Evolutionary conservation across 2,888 invertebrate genomes (phyloP).

Genomic region (Drosophila mayaguana): DNA sequence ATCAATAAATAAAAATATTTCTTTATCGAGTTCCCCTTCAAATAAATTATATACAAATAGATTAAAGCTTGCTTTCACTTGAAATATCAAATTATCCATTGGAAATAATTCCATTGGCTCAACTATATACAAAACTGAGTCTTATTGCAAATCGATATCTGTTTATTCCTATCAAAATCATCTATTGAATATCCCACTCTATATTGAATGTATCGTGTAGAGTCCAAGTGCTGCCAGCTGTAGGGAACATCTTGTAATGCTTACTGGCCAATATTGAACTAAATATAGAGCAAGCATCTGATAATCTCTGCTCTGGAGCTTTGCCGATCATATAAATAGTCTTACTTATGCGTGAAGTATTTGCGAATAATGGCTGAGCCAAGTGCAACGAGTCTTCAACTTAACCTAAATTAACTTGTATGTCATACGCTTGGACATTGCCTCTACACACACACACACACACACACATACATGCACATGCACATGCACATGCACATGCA

Average conservation of each 20-base stretch:
- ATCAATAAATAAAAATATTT: too few relatives aligned
- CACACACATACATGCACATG: neutral
- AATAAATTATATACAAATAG: too few relatives aligned
- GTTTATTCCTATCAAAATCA: too few relatives aligned
- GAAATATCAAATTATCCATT: too few relatives aligned
- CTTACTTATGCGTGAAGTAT: slow-evolving; percentile 23
- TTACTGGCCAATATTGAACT: neutral
- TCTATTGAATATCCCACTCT: too few relatives aligned
- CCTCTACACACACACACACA: slow-evolving; percentile 29
- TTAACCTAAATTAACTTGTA: slow-evolving; percentile 70
- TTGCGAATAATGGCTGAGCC: slow-evolving; percentile 41
- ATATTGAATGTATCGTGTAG: too few relatives aligned
- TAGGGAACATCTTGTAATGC: too few relatives aligned
- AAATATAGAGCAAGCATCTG: slow-evolving; percentile 29
- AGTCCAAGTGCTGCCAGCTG: too few relatives aligned
- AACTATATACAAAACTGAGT: too few relatives aligned
- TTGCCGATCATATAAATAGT: neutral
- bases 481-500: slow-evolving; percentile 16
- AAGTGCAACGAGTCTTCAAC: slow-evolving; percentile 73
- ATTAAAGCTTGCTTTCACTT: too few relatives aligned
- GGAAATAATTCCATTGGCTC: too few relatives aligned
- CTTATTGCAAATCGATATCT: neutral
- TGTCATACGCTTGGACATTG: slow-evolving; percentile 61
- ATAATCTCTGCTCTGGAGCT: slow-evolving; percentile 19
- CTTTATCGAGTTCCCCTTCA: too few relatives aligned